These are phyloP conservation scores for Amphiura filiformis DNA, from an alignment of 35 echinoderm and acorn worm genomes.

Conservation along the genomic window DNA sequence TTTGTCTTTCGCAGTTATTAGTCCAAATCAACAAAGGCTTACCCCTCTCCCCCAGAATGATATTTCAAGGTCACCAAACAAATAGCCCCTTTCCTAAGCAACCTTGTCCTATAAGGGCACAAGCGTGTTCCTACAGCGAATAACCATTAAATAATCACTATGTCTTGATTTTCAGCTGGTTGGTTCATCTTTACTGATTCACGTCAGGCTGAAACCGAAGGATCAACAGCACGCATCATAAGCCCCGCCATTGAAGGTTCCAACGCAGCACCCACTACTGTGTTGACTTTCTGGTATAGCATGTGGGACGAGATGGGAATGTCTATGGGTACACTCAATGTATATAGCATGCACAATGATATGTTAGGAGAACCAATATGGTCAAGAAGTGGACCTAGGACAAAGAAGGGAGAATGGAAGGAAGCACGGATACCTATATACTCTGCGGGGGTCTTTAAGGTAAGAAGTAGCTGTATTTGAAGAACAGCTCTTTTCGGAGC, in stretches of 20 bases:
- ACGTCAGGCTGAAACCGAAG: not conserved
- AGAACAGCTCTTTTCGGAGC: no score
- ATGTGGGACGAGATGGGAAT: not conserved
- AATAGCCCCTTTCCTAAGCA: no score
- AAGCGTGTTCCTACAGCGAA: no score
- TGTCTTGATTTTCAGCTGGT: no score
- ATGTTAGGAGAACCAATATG: not conserved
- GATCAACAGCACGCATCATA: not conserved
- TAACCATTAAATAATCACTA: no score
- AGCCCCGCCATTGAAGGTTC: not conserved
- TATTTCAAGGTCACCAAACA: no score
- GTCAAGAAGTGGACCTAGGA: not conserved
- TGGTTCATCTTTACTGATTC: not conserved
- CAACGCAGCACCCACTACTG: not conserved
- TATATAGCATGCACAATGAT: not conserved
- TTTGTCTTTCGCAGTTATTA: no score
- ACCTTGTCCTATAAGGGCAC: no score
- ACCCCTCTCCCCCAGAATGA: no score
- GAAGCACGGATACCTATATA: not conserved
- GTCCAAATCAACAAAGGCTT: no score
- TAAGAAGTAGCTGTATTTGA: no score
- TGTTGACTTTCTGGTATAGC: not conserved
- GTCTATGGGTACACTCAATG: not conserved
- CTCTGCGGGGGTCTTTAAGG: not conserved
- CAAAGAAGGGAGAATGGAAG: not conserved